Evolutionary conservation across 2,113 vertebrate species (phyloP).

Genomic region (Crotalus tigris): DNA sequence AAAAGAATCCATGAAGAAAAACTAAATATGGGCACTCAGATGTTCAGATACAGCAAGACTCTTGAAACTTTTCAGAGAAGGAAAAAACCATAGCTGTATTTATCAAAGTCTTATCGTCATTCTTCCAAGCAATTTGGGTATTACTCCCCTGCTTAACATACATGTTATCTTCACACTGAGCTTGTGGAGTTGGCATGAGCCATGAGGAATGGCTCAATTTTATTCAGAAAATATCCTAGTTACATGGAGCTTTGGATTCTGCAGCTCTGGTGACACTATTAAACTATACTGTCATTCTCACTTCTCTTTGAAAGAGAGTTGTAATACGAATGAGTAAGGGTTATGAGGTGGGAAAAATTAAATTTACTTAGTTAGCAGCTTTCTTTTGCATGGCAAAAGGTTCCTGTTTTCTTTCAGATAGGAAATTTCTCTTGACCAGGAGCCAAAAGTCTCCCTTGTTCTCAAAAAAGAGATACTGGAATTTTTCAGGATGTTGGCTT

Average conservation of each 20-base stretch:
- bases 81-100: constrained; percentile 32
- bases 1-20: constrained; percentile 21
- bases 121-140: background rate
- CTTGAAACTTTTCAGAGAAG: constrained; percentile 12
- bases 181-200: background rate
- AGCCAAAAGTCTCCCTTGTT: constrained; percentile 1
- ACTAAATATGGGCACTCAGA: background rate
- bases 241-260: background rate
- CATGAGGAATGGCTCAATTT: background rate
- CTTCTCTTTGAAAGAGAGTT: background rate
- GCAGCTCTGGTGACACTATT: background rate
- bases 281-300: background rate
- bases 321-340: background rate
- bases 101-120: constrained; percentile 14
- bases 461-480: constrained; percentile 4
- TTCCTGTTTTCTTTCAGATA: constrained; percentile 7
- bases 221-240: background rate
- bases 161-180: background rate
- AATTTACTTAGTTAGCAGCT: background rate
- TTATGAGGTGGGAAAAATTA: background rate
- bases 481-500: background rate
- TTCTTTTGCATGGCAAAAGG: constrained; percentile 5
- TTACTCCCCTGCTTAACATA: background rate
- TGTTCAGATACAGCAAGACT: constrained; percentile 4
- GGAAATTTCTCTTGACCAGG: constrained; percentile 14